Base-by-base conservation (phyloP, 1,140 invertebrate species). In the Caenorhabditis brenneri region DNA sequence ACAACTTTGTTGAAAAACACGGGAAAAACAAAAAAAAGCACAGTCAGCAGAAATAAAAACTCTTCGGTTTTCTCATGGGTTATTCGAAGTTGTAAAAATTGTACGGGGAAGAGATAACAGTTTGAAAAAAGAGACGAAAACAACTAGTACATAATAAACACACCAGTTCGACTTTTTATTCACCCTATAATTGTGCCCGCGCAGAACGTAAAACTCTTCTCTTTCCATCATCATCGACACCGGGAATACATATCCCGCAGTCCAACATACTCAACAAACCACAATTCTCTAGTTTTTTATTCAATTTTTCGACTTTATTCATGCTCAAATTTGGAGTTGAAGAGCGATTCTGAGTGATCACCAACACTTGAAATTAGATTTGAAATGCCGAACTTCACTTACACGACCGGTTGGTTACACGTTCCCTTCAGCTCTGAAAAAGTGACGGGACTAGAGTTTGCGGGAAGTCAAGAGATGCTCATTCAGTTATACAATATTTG, bases 401-500 rank as follows among this genome's bases (percentile, higher is more conserved):
- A 74, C 24, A 74, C 65, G 36, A 74, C 65, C 65, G 65, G 65
- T 74, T 74, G 36, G 65, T 65, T 74, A 46, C 65, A 46, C 65
- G 36, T 42, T 42, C 36, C 19, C 22, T 6, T 55, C 27, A n/a
- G 24, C 31, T 27, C 15, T 36, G 15, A 65, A 74, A 74, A 65
- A 65, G 58, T 65, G 58, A 65, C 58, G 58, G 19, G 65, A 42
- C 65, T 74, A 74, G 65, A 74, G 65, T 74, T 74, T 74, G 33
- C 65, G 65, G 36, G 36, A 74, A 74, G 65, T 74, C 65, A 74
- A 74, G 65, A 74, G 65, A 74, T 74, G 65, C 65, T 74, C 65
- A 74, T 74, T 74, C 65, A 39, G 65, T 74, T 74, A 74, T 74
- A 74, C 65, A 74, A 74, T 74, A 74, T 74, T 74, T 74, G 65